Evolutionary conservation across 2,888 invertebrate genomes (phyloP), one percentile per base, ranked within the genome.

Genomic region (Blastobasis lacticolella): DNA sequence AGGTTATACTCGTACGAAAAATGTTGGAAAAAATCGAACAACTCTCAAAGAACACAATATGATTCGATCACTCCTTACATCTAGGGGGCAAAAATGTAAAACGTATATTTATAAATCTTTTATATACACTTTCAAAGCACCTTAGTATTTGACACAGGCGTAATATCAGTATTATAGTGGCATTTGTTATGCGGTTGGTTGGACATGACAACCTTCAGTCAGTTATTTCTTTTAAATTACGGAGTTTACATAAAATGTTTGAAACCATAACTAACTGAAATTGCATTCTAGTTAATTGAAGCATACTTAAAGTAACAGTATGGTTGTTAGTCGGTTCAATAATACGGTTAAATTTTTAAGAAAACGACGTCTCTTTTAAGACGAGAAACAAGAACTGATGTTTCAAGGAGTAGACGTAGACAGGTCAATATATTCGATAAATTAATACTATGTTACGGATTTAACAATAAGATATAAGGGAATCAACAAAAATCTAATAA

Each of bases 61-160:
- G 55, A 54, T 56, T 55, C 54, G 57, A 71, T 67, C 69, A 72
- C 69, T 59, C 66, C 76, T 80, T 81, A 78, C 49, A 58, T 47
- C 77, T 78, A 79, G 67, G 68, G 71, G 73, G 69, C 71, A 71
- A 71, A 70, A 64, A 68, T 75, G 69, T 72, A 73, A 76, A 73
- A 72, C 69, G 66, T 66, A 73, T 23, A 23, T 23, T 8, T 71
- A 66, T 63, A 69, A 73, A 72, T 75, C 23, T 23, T 23, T 23
- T 79, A 76, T 84, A 66, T 81, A 82, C 78, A 81, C 64, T 67
- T 73, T 73, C 62, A 61, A 78, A 86, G 84, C 84, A 85, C 85
- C 86, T 71, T 71, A 23, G 46, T 52, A 73, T 79, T 84, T 84
- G 82, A 82, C 76, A 81, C 83, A 69, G 66, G 75, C 68, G 65